Base-by-base conservation (phyloP, 2,797 vertebrate genomes). In the Carcharodon carcharias region DNA sequence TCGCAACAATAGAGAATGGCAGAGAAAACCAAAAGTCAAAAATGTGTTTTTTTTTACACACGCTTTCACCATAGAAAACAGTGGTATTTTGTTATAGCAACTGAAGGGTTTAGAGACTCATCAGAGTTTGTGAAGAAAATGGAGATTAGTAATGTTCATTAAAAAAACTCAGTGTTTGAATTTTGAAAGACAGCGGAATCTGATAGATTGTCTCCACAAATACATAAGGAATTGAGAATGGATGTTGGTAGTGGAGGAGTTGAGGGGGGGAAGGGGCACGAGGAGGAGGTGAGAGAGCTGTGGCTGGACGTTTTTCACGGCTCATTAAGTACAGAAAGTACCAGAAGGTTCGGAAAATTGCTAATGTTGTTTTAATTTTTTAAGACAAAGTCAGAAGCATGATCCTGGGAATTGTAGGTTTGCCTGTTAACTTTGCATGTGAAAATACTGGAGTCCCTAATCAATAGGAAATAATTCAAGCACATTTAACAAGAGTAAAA, bases 401-500 rank as follows among this genome's bases (percentile, higher is more conserved):
- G 26, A 77, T 56, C 65, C 93, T 95, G 67, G 45, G 69, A 95
- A 77, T 95, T n/a, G 31, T 56, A 56, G 28, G 31, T 31, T 23
- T 73, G 45, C 26, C 45, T 95, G 9, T 54, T 54, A 73, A 77
- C 50, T 67, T 69, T 9, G 45, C 45, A 26, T n/a, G 67, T 56
- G 50, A 35, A 95, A 95, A 95, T 71, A 95, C 77, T 73, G 16
- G 45, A 54, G 28, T 56, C 67, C 40, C 45, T 56, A 56, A 95
- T 54, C 45, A 91, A 63, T 92, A 26, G 93, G 67, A 95, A 95
- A 95, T 95, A 71, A 56, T 95, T 95, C 45, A 73, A 77, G 67
- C 50, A 77, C 5, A 95, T 73, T 35, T 71, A 71, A 73, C 35
- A 45, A 93, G 61, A 67, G 7, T 45, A 67, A 56, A 91, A 61